These are phyloP conservation scores for Rhyacichthys aspro DNA, from an alignment of 2,797 vertebrate genomes.

Conservation along the genomic window DNA sequence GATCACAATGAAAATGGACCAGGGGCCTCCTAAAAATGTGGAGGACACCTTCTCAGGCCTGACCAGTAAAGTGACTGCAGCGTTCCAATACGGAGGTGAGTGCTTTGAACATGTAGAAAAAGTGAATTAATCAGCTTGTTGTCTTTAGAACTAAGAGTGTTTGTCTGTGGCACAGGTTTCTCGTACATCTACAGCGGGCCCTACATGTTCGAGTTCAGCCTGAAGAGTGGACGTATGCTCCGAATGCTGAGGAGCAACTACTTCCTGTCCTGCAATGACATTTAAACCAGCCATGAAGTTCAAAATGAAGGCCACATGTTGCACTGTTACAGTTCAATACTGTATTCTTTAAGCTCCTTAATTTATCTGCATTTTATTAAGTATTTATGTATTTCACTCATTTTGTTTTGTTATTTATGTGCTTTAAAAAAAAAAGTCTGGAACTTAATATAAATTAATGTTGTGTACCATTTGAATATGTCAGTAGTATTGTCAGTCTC, in stretches of 20 bases:
- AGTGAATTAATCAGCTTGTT: neutral
- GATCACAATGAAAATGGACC: conserved; percentile 74
- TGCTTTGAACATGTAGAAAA: neutral
- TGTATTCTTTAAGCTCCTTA: neutral
- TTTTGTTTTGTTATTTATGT: too few relatives aligned
- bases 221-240: too few relatives aligned
- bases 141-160: conserved; percentile 12
- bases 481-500: too few relatives aligned
- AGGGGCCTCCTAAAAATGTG: conserved; percentile 76
- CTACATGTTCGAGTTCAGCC: conserved; percentile 58
- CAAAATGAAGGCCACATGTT: neutral
- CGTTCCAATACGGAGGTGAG: conserved; percentile 83
- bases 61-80: conserved; percentile 76
- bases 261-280: conserved; percentile 69
- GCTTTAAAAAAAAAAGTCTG: too few relatives aligned
- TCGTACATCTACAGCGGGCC: conserved; percentile 72
- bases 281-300: conserved; percentile 35
- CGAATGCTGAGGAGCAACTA: conserved; percentile 60
- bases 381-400: too few relatives aligned
- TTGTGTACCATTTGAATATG: too few relatives aligned
- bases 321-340: too few relatives aligned
- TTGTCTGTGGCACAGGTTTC: conserved; percentile 52
- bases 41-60: conserved; percentile 74
- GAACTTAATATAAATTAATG: too few relatives aligned
- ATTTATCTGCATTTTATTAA: neutral